Evolutionary conservation across 1,140 invertebrate genomes (phyloP).

Genomic region (Zaprionus gabonicus): DNA sequence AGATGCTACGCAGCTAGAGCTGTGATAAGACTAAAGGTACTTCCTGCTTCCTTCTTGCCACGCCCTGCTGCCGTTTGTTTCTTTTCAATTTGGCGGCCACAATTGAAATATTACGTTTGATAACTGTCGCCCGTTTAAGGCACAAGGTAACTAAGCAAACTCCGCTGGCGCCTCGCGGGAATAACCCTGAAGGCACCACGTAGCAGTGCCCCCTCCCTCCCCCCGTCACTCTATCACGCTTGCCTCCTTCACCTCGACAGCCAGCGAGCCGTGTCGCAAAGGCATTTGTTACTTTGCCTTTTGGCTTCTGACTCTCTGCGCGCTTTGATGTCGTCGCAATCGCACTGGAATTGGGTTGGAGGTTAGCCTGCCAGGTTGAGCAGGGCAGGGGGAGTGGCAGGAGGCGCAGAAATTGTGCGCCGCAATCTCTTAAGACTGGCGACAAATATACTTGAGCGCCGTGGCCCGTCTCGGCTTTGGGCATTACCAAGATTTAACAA

Average conservation of each 20-base stretch:
- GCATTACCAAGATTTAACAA: slow-evolving; percentile 81
- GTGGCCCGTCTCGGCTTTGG: slow-evolving; percentile 60
- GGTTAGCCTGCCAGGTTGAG: slow-evolving; percentile 19
- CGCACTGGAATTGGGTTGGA: slow-evolving; percentile 28
- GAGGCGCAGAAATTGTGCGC: slow-evolving; percentile 69
- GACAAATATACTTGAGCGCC: slow-evolving; percentile 77
- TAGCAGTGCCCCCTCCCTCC: neutral
- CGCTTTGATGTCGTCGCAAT: slow-evolving; percentile 66
- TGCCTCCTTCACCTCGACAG: neutral
- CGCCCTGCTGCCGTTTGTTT: slow-evolving; percentile 42
- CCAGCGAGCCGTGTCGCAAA: slow-evolving; percentile 53
- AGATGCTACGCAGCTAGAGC: slow-evolving; percentile 29
- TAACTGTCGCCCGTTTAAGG: slow-evolving; percentile 57
- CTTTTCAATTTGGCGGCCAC: slow-evolving; percentile 60
- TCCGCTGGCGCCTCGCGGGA: slow-evolving; percentile 16
- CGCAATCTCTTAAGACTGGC: slow-evolving; percentile 82
- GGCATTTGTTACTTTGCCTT: slow-evolving; percentile 58
- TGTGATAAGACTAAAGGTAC: slow-evolving; percentile 24
- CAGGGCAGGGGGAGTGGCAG: neutral
- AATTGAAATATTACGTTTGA: slow-evolving; percentile 76
- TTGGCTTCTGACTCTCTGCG: slow-evolving; percentile 52
- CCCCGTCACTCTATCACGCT: neutral
- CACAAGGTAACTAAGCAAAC: slow-evolving; percentile 41
- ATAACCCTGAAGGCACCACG: neutral
- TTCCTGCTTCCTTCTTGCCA: neutral